Percentiles rank a stretch among this genome's conserved stretches.
Evolutionary conservation across 64 coral and sea anemone species (phyloP).

Genomic region (Montipora foliosa): DNA sequence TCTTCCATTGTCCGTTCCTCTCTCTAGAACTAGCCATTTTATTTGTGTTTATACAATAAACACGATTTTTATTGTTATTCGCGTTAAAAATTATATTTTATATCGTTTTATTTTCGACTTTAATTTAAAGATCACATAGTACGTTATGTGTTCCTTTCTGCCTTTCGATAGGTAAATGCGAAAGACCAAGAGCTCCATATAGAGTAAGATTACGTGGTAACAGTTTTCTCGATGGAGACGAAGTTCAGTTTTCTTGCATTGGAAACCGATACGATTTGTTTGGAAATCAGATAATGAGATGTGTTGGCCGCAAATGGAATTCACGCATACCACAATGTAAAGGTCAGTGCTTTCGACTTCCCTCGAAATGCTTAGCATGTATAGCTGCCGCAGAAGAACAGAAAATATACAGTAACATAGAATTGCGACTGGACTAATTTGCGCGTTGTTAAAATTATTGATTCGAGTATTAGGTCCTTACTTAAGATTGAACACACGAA

Average conservation of each 20-base stretch:
- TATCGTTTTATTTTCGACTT: no score
- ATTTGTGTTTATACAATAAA: no score
- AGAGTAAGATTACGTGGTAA: not conserved
- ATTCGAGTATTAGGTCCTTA: no score
- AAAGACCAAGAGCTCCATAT: not conserved
- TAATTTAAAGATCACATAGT: not conserved
- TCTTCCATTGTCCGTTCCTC: no score
- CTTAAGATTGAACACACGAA: no score
- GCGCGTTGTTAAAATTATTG: no score
- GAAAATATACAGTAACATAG: no score
- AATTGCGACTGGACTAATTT: not conserved
- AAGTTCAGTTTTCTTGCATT: constrained; percentile 34
- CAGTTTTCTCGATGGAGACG: constrained; percentile 28
- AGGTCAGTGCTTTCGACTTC: not conserved
- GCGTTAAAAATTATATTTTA: no score
- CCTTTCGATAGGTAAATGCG: constrained; percentile 7
- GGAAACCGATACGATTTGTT: not conserved
- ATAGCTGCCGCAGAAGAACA: not conserved
- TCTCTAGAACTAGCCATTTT: no score
- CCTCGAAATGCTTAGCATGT: not conserved
- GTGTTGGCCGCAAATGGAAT: constrained; percentile 6
- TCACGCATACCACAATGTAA: constrained; percentile 11
- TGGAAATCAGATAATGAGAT: not conserved
- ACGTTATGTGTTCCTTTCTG: not conserved
- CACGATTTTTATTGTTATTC: no score